Base-by-base conservation (phyloP, 2,797 vertebrate genomes). In the Neosilurus mollespiculum region DNA sequence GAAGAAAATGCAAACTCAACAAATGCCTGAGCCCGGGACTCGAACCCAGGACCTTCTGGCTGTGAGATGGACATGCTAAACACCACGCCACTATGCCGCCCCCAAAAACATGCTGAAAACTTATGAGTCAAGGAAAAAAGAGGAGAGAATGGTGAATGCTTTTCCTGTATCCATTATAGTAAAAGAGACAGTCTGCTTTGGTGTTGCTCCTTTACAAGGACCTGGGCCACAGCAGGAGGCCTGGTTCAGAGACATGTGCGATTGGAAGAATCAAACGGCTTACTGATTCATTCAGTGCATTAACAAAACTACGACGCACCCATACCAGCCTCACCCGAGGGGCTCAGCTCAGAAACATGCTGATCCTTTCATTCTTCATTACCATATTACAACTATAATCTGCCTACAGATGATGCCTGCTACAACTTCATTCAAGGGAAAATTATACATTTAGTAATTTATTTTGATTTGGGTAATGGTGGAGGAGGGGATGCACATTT, bases 401-500 rank as follows among this genome's bases (percentile, higher is more conserved):
- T 58, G 69, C 53, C 22, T 72, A 26, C 22, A 3, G 20, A 61
- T 62, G 51, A 66, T 37, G 18, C 34, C 58, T 49, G 12, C 1
- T 53, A 72, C 16, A 54, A 56, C 9, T 54, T 76, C 34, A 49
- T 43, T 80, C 22, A 9, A 16, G 34, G 22, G 34, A n/a, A 56
- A 66, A 1, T 18, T 37, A 73, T 75, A 61, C 26, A 9, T 61
- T 24, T 72, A 66, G 61, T 11, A n/a, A 80, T 69, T 71, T 18
- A 56, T 65, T 24, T 59, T 43, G 53, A 24, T 75, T 30, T 65
- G 15, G 18, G 30, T 71, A 18, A 76, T 66, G 43, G 51, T 12
- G 59, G 20, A 61, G 24, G 43, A 65, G 14, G 20, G 59, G 18
- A 54, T 12, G 34, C 14, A 7, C 43, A 43, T 0, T 96, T 96